Evolutionary conservation across 1,140 invertebrate genomes (phyloP).

Genomic region (Gryllus bimaculatus): DNA sequence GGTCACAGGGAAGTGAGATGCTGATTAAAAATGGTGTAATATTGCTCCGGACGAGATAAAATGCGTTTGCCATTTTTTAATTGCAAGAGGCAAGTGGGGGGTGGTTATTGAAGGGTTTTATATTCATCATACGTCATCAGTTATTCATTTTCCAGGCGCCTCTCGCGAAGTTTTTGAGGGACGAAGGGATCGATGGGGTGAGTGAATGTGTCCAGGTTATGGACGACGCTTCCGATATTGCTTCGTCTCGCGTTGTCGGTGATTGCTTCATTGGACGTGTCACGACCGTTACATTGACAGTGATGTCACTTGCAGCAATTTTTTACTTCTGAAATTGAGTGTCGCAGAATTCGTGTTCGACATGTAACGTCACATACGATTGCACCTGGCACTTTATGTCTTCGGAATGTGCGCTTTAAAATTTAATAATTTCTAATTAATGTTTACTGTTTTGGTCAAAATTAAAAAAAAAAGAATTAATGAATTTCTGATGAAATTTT

Average conservation of each 20-base stretch:
- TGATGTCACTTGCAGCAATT: too few species aligned
- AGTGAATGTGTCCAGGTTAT: not conserved
- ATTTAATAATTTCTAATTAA: too few species aligned
- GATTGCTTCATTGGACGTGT: not conserved
- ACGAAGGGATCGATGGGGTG: too few species aligned
- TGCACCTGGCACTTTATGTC: too few species aligned
- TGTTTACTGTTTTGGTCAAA: too few species aligned
- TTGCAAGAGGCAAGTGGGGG: not conserved
- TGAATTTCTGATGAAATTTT: too few species aligned
- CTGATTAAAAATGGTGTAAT: constrained; percentile 5
- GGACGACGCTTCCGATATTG: not conserved
- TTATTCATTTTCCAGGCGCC: not conserved
- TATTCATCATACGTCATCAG: not conserved
- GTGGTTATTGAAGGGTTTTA: not conserved
- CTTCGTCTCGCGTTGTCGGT: not conserved
- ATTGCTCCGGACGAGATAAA: not conserved
- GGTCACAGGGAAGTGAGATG: not conserved
- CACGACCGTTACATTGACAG: not conserved
- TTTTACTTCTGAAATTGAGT: too few species aligned
- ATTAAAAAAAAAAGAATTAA: too few species aligned
- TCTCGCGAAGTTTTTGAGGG: too few species aligned
- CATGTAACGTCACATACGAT: too few species aligned
- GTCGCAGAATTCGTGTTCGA: too few species aligned
- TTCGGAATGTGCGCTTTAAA: too few species aligned
- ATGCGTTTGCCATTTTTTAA: constrained; percentile 5